A percentile compares a stretch with the other conserved stretches of the same genome.
Evolutionary conservation across 1,140 invertebrate genomes (phyloP).

Genomic region (Triops longicaudatus): DNA sequence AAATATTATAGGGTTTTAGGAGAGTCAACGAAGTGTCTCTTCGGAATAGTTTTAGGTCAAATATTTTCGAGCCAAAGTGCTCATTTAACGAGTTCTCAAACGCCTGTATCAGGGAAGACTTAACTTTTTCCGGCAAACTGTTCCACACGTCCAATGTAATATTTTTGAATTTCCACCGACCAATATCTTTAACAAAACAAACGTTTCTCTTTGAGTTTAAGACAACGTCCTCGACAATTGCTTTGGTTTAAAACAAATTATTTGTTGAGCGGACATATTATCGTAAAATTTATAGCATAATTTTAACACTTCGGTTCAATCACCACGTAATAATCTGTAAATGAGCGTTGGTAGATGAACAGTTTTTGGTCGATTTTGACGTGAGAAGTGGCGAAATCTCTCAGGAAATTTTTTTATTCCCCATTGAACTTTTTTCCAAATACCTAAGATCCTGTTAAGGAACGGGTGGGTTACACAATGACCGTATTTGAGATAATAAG

Average conservation of each 20-base stretch:
- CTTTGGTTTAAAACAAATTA: neutral
- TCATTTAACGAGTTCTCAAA: neutral
- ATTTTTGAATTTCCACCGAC: too few species aligned
- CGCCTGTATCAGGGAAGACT: neutral
- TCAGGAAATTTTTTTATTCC: neutral
- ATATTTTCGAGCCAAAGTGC: neutral
- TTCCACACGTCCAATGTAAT: too few species aligned
- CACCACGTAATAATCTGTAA: neutral
- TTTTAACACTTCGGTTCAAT: neutral
- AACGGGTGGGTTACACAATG: neutral
- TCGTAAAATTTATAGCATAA: neutral
- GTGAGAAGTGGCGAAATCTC: neutral
- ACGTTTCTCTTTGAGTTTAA: neutral
- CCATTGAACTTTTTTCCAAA: neutral
- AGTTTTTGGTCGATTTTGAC: neutral
- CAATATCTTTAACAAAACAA: too few species aligned
- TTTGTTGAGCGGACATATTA: neutral
- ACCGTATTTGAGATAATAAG: constrained; percentile 9
- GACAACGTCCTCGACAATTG: neutral
- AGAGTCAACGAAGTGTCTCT: neutral
- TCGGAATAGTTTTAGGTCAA: neutral
- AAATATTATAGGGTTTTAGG: neutral
- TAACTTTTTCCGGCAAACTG: too few species aligned
- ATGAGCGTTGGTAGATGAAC: neutral
- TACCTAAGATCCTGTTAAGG: neutral